Conservation (phyloP, 2,797 vertebrate genomes). For the Lutjanus argentimaculatus region DNA sequence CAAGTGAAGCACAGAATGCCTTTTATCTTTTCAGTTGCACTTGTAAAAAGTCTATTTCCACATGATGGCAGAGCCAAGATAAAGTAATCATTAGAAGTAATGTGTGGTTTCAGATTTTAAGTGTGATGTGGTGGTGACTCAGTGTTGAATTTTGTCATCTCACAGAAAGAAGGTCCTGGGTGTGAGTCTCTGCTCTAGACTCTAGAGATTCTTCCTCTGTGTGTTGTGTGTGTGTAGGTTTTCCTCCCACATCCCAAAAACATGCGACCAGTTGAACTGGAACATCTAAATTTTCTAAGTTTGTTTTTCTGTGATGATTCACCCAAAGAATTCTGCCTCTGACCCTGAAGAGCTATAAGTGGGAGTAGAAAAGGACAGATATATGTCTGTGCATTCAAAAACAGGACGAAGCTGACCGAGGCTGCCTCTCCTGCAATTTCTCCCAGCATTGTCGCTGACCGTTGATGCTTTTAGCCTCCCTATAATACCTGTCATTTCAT, state of each 20-base stretch:
- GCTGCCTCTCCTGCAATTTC: constrained; percentile 28
- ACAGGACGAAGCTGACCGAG: background rate
- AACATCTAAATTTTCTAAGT: constrained; percentile 34
- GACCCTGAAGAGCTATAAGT: constrained; percentile 21
- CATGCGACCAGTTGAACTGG: background rate
- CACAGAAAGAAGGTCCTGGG: constrained; percentile 3
- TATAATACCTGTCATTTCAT: constrained; percentile 70
- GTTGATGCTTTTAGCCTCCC: constrained; percentile 39
- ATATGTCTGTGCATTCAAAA: constrained; percentile 15
- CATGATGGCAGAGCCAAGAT: constrained; percentile 7
- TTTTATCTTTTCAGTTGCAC: constrained; percentile 31
- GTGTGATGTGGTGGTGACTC: background rate
- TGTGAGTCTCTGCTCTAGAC: constrained; percentile 24
- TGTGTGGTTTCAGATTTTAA: constrained; percentile 16
- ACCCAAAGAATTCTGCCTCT: constrained; percentile 10
- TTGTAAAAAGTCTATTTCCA: constrained; percentile 26
- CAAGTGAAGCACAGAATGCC: constrained; percentile 14
- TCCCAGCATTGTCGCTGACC: constrained; percentile 22
- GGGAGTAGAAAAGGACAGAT: background rate
- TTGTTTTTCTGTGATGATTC: constrained; percentile 25
- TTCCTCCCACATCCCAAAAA: constrained; percentile 8
- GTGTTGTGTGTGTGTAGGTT: background rate
- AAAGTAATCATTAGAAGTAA: constrained; percentile 6
- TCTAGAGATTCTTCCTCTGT: background rate
- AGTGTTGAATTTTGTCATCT: constrained; percentile 8